A percentile compares a stretch with the other conserved stretches of the same genome.
Conservation (phyloP, 1,140 invertebrate genomes). For the Apis mellifera region DNA sequence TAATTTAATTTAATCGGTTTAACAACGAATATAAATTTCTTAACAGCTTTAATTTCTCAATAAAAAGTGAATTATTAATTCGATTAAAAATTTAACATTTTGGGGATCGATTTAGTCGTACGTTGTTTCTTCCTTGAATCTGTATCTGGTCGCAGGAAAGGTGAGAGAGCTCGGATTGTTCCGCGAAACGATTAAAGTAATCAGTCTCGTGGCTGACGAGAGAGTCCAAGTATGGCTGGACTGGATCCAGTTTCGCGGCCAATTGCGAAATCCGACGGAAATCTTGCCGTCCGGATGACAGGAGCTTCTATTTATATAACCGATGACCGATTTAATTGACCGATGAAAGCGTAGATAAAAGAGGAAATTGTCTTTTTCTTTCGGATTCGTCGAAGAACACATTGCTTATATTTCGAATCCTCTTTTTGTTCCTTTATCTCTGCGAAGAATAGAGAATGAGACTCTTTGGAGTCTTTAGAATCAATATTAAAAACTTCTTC, state of each 20-base stretch:
- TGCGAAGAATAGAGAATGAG: too few species aligned
- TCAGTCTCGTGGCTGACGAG: conserved; percentile 30
- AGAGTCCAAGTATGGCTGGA: conserved; percentile 39
- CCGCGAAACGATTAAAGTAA: conserved; percentile 62
- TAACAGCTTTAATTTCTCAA: too few species aligned
- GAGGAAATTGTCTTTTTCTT: conserved; percentile 1
- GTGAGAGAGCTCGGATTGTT: conserved; percentile 52
- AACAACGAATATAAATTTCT: too few species aligned
- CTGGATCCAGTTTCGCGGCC: conserved; percentile 38
- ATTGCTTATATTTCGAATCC: background rate
- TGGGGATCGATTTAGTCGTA: too few species aligned
- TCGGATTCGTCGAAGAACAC: background rate
- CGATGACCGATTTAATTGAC: conserved; percentile 41
- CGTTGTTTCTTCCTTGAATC: background rate
- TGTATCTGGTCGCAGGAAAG: conserved; percentile 4
- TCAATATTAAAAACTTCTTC: too few species aligned
- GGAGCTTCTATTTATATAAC: conserved; percentile 43
- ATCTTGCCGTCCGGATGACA: conserved; percentile 38
- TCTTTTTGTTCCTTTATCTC: too few species aligned
- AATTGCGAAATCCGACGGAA: conserved; percentile 55
- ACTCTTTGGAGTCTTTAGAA: too few species aligned
- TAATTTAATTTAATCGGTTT: too few species aligned
- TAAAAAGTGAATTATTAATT: too few species aligned
- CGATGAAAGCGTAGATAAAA: conserved; percentile 27
- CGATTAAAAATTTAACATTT: too few species aligned